A percentile compares a stretch with the other conserved stretches of the same genome.
These are phyloP conservation scores for Pseudocheirus occidentalis DNA, from an alignment of 2,797 vertebrate species.

Conservation along the genomic window DNA sequence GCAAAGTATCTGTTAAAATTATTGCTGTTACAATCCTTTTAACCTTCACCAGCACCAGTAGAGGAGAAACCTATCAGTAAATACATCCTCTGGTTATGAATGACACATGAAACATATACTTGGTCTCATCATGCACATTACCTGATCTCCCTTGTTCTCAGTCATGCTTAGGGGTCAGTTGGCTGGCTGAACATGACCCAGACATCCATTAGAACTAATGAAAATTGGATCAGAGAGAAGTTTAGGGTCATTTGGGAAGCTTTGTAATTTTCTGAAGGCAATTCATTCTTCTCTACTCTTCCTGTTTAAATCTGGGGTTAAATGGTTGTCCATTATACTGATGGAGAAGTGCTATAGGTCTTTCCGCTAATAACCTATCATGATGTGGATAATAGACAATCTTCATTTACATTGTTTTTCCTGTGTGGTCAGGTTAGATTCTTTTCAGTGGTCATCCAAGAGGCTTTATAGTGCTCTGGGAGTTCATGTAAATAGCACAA, in stretches of 20 bases:
- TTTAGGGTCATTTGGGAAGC: not conserved
- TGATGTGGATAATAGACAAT: not conserved
- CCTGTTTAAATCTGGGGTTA: not conserved
- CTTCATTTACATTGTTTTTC: not conserved
- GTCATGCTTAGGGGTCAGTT: not conserved
- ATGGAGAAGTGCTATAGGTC: not conserved
- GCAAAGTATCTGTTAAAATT: no score
- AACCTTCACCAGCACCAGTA: not conserved
- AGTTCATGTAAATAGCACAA: not conserved
- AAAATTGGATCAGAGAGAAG: not conserved
- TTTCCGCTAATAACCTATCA: not conserved
- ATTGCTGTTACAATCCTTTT: no score
- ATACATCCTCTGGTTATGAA: not conserved
- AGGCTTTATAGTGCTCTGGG: not conserved
- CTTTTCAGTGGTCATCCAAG: not conserved
- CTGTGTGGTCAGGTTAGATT: not conserved
- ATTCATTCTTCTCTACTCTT: not conserved
- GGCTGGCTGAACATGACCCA: not conserved
- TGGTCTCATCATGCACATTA: not conserved
- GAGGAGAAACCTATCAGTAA: not conserved
- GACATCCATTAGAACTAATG: not conserved
- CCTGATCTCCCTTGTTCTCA: not conserved
- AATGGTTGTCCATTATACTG: not conserved
- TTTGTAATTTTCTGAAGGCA: not conserved
- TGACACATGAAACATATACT: not conserved